Evolutionary conservation across 1,140 invertebrate genomes (phyloP).

Genomic region (Drosophila willistoni): DNA sequence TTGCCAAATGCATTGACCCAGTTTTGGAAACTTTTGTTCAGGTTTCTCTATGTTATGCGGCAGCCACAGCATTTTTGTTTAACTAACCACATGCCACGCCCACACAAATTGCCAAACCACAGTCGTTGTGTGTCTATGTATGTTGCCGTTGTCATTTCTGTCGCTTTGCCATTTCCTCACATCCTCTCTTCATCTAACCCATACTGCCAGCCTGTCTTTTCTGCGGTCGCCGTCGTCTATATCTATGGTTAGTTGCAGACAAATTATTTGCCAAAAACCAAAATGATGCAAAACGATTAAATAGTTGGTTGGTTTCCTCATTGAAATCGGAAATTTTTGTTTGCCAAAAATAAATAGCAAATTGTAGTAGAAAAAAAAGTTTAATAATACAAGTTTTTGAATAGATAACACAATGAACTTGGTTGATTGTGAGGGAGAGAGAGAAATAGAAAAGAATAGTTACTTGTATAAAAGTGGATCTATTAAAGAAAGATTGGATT

Average conservation of each 20-base stretch:
- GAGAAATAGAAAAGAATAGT: too few species aligned
- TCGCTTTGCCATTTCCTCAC: background rate
- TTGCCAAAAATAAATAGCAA: background rate
- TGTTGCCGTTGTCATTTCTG: slow-evolving; percentile 31
- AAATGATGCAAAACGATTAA: slow-evolving; percentile 21
- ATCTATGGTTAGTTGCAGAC: slow-evolving; percentile 41
- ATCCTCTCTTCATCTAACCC: background rate
- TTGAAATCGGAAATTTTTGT: background rate
- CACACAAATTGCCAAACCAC: slow-evolving; percentile 64
- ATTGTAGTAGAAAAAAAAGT: too few species aligned
- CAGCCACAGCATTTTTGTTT: slow-evolving; percentile 55
- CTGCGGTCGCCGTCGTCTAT: slow-evolving; percentile 27
- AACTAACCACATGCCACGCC: slow-evolving; percentile 67
- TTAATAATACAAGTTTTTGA: too few species aligned
- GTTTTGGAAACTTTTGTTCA: slow-evolving; percentile 23
- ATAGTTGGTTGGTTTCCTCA: slow-evolving; percentile 5
- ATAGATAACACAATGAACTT: too few species aligned
- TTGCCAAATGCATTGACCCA: slow-evolving; percentile 50
- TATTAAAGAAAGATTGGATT: too few species aligned
- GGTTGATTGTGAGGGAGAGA: too few species aligned
- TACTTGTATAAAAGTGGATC: too few species aligned
- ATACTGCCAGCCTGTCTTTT: slow-evolving; percentile 1
- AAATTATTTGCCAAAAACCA: slow-evolving; percentile 43
- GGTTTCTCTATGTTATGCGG: slow-evolving; percentile 8
- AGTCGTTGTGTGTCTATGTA: slow-evolving; percentile 33